A percentile compares a stretch with the other conserved stretches of the same genome.
Conservation (phyloP, 2,797 vertebrate genomes). For the Hipposideros larvatus region DNA sequence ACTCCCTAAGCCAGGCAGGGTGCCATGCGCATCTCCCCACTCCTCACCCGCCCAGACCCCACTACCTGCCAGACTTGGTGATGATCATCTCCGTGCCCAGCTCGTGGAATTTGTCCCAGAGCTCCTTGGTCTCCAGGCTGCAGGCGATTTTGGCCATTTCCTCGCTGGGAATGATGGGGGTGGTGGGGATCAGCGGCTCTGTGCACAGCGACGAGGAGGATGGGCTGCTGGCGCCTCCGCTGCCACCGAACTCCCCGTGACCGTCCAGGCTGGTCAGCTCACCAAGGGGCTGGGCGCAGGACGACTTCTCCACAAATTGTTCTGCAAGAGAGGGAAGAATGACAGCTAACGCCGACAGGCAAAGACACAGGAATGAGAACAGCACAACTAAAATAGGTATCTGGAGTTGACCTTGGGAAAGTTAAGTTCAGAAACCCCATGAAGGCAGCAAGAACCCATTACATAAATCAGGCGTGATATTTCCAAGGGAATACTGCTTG, state of each 20-base stretch:
- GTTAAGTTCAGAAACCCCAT: neutral
- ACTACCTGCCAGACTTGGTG: conserved; percentile 98
- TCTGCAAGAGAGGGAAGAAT: conserved; percentile 87
- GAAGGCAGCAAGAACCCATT: neutral
- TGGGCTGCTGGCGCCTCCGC: conserved; percentile 82
- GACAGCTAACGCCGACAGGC: neutral
- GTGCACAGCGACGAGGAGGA: conserved; percentile 91
- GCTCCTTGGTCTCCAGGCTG: conserved; percentile 98
- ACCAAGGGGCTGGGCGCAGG: conserved; percentile 92
- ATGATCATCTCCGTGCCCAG: conserved; percentile 99
- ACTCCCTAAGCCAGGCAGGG: too few species aligned
- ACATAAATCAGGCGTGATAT: neutral
- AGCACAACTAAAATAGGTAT: neutral
- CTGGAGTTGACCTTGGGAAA: neutral
- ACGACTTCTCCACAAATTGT: conserved; percentile 98
- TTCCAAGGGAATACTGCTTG: neutral
- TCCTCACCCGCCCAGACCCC: neutral
- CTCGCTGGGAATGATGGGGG: conserved; percentile 95
- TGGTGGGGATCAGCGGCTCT: conserved; percentile 97
- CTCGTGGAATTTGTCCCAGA: conserved; percentile 99
- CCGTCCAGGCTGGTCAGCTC: conserved; percentile 93
- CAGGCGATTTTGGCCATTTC: conserved; percentile 99
- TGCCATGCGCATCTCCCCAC: neutral
- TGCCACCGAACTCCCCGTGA: conserved; percentile 91
- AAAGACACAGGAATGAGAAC: neutral